Conservation (phyloP, 2,888 invertebrate genomes). For the Drosophila hawaiiensis region DNA sequence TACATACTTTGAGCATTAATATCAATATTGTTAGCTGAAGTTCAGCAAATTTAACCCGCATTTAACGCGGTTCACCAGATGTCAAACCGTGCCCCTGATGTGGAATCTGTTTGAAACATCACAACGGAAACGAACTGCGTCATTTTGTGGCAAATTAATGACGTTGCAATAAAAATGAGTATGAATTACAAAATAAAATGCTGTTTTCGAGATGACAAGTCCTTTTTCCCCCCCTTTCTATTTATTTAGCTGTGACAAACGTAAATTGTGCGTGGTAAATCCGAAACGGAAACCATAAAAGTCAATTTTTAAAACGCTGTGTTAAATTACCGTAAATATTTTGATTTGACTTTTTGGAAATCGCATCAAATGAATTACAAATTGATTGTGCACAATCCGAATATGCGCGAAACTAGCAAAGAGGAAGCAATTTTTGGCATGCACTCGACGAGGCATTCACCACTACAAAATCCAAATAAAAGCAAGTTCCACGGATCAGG, state of each 20-base stretch:
- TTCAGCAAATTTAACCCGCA: not conserved
- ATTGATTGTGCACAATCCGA: conserved; percentile 16
- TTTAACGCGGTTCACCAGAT: conserved; percentile 10
- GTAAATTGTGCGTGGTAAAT: conserved; percentile 29
- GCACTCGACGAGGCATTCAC: conserved; percentile 1
- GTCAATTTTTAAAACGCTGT: conserved; percentile 2
- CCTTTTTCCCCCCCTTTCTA: conserved; percentile 6
- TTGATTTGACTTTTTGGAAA: conserved; percentile 37
- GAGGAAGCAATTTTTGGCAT: conserved; percentile 5
- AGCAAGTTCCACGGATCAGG: not conserved
- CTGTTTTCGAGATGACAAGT: conserved; percentile 20
- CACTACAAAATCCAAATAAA: conserved; percentile 51
- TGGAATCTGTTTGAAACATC: conserved; percentile 14
- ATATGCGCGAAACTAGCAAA: conserved; percentile 31
- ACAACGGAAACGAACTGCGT: conserved; percentile 33
- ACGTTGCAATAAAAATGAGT: conserved; percentile 47
- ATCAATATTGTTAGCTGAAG: not conserved
- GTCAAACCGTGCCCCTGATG: not conserved
- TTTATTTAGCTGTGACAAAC: not conserved
- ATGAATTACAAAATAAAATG: conserved; percentile 22
- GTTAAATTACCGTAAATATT: conserved; percentile 29
- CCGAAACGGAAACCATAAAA: not conserved
- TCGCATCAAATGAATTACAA: conserved; percentile 19
- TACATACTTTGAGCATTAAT: not conserved
- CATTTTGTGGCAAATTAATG: conserved; percentile 70